A percentile compares a stretch with the other conserved stretches of the same genome.
phyloP scores from a whole-genome alignment of 92 coral and sea anemone genomes.

The Siderastrea siderea region DNA sequence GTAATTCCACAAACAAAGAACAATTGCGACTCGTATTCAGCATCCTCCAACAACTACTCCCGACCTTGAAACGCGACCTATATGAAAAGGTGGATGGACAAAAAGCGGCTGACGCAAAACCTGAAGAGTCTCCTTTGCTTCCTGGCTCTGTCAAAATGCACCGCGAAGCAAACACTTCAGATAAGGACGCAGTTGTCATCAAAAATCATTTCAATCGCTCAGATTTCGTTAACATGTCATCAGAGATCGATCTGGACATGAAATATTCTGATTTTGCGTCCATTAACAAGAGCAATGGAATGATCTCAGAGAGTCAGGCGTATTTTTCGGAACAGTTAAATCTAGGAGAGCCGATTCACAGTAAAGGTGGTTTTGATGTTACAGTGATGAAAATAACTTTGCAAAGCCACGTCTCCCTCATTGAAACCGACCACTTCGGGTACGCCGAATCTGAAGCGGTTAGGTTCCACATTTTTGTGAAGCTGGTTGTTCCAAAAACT shows the following conservation, averaged over 20 bases:
- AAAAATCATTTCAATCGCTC: constrained; percentile 46
- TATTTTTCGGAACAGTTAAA: constrained; percentile 36
- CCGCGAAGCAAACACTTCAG: constrained; percentile 51
- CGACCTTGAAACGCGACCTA: constrained; percentile 52
- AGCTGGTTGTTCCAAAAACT: constrained; percentile 7
- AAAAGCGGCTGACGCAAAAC: neutral
- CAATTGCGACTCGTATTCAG: constrained; percentile 38
- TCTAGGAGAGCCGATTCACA: constrained; percentile 47
- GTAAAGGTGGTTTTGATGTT: constrained; percentile 25
- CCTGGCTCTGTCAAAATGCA: constrained; percentile 62
- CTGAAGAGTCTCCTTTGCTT: constrained; percentile 50
- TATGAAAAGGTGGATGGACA: constrained; percentile 55
- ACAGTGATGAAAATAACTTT: constrained; percentile 36
- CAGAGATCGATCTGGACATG: constrained; percentile 43
- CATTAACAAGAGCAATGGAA: constrained; percentile 51
- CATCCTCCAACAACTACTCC: constrained; percentile 46
- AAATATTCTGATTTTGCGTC: constrained; percentile 17
- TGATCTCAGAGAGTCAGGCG: constrained; percentile 33
- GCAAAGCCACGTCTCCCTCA: constrained; percentile 33
- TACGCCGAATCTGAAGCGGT: constrained; percentile 5
- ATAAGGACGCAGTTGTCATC: constrained; percentile 29
- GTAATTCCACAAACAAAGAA: constrained; percentile 18
- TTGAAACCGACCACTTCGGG: constrained; percentile 10
- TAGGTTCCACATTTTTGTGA: constrained; percentile 14
- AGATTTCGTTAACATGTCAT: constrained; percentile 33